Percentiles rank a stretch among this genome's conserved stretches.
These are phyloP conservation scores for Catostylus mosaicus DNA, from an alignment of 30 jellyfish, hydroid and myxozoan genomes.

Conservation along the genomic window DNA sequence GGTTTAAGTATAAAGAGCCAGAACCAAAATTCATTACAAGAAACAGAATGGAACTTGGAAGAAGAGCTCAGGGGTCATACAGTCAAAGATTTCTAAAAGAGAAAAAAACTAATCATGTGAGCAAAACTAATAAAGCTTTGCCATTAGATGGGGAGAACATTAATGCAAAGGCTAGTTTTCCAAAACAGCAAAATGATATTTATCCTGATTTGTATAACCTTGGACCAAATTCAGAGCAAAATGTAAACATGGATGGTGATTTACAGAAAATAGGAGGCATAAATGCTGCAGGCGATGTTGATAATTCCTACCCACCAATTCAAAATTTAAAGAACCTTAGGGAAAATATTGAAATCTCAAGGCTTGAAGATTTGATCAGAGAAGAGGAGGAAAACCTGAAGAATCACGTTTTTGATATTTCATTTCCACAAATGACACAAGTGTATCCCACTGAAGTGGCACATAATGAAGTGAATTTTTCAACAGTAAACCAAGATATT, in stretches of 20 bases:
- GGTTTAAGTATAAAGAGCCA: conserved; percentile 51
- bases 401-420: conserved; percentile 22
- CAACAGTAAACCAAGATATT: background rate
- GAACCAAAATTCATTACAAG: conserved; percentile 32
- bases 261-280: background rate
- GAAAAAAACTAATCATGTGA: background rate
- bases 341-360: conserved; percentile 30
- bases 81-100: conserved; percentile 29
- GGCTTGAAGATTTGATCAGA: conserved; percentile 51
- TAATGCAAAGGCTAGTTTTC: background rate
- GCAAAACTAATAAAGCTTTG: background rate
- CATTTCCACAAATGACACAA: conserved; percentile 6
- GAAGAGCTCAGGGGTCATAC: conserved; percentile 48
- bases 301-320: background rate
- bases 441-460: background rate
- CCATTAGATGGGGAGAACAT: background rate
- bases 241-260: background rate
- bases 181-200: too few species aligned
- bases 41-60: conserved; percentile 28
- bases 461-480: background rate
- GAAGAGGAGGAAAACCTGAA: conserved; percentile 54
- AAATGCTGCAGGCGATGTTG: background rate
- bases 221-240: background rate
- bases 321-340: background rate
- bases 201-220: background rate